Conservation (phyloP, 2,888 invertebrate genomes). For the Balanococcus diminutus region DNA sequence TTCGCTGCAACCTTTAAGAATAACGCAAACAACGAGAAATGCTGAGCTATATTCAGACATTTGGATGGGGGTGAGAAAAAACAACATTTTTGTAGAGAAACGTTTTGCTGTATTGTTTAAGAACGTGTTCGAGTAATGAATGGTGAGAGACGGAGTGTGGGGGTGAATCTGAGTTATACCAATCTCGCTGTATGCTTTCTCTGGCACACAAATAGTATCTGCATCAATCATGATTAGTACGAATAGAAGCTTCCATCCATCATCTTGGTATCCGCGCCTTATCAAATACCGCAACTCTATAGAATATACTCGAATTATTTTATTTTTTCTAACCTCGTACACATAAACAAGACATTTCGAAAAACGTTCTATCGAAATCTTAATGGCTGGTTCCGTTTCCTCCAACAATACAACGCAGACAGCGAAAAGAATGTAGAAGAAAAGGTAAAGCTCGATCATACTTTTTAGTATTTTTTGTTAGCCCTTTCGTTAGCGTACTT, state of each 20-base stretch:
- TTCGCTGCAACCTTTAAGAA: background rate
- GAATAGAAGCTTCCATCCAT: constrained; percentile 51
- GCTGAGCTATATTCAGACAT: background rate
- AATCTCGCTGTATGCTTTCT: background rate
- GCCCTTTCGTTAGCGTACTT: too few species aligned
- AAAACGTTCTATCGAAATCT: background rate
- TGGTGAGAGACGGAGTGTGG: too few species aligned
- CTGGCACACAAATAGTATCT: constrained; percentile 5
- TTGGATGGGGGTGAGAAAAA: background rate
- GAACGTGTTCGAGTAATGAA: background rate
- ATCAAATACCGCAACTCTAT: background rate
- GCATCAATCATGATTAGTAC: constrained; percentile 53
- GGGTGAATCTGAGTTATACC: background rate
- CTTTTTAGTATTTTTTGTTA: background rate
- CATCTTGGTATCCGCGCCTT: constrained; percentile 30
- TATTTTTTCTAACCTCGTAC: background rate
- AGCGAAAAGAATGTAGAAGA: background rate
- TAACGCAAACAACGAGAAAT: background rate
- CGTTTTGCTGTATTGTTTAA: constrained; percentile 12
- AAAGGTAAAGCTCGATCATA: background rate
- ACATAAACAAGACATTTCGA: background rate
- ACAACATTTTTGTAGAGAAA: background rate
- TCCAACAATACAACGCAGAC: background rate
- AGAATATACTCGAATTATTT: constrained; percentile 9
- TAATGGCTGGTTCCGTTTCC: background rate